Evolutionary conservation across 2,888 invertebrate genomes (phyloP).

Genomic region (Clepsis dumicolana): DNA sequence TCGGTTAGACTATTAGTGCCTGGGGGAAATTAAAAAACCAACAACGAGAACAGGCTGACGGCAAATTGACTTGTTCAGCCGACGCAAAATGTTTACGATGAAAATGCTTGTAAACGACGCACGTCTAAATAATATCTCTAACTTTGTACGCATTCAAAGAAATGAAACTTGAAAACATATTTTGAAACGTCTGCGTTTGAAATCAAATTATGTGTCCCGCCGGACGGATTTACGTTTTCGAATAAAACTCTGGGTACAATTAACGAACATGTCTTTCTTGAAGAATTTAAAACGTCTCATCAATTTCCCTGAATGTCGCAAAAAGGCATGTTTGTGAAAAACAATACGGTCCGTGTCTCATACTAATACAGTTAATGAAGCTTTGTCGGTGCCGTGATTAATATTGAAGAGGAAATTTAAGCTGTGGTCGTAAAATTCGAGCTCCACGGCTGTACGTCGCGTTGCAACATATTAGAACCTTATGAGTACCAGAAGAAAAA

Average conservation of each 20-base stretch:
- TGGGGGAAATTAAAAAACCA: slow-evolving; percentile 64
- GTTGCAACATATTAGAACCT: slow-evolving; percentile 1
- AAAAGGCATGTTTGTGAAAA: slow-evolving; percentile 40
- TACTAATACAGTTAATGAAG: slow-evolving; percentile 46
- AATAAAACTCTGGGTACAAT: slow-evolving; percentile 22
- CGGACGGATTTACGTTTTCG: slow-evolving; percentile 31
- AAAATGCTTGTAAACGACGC: slow-evolving; percentile 9
- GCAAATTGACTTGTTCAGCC: slow-evolving; percentile 63
- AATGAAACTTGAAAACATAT: background rate
- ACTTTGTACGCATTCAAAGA: slow-evolving; percentile 10
- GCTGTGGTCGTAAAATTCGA: slow-evolving; percentile 42
- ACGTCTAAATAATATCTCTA: slow-evolving; percentile 3
- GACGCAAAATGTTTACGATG: slow-evolving; percentile 57
- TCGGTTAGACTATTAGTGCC: slow-evolving; percentile 59
- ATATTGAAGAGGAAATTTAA: slow-evolving; percentile 45
- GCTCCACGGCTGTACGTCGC: slow-evolving; percentile 25
- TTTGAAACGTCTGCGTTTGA: slow-evolving; percentile 12
- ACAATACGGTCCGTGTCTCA: slow-evolving; percentile 44
- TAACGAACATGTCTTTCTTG: slow-evolving; percentile 31
- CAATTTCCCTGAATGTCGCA: slow-evolving; percentile 39
- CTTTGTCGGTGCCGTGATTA: slow-evolving; percentile 45
- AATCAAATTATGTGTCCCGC: slow-evolving; percentile 13
- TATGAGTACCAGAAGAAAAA: background rate
- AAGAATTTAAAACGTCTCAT: slow-evolving; percentile 43
- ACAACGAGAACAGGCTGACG: slow-evolving; percentile 51